Evolutionary conservation across 2,888 invertebrate species (phyloP), one percentile per base, ranked within the genome.

Genomic region (Cyrtodaria siliqua): DNA sequence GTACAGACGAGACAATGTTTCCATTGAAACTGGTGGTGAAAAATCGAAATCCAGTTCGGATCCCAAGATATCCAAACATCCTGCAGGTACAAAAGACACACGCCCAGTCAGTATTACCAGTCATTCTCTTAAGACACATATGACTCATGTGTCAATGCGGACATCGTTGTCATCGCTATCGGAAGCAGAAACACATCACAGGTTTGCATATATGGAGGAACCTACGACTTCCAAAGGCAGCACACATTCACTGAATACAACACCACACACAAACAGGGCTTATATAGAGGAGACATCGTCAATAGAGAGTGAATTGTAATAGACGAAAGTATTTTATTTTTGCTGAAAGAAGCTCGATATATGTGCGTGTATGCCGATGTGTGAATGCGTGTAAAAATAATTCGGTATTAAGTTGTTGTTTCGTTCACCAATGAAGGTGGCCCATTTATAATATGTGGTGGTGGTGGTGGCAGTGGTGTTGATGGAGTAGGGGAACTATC

Each of bases 121-220:
- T 18, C 44, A 20, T 20, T 44, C 44, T 44, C 4, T 8, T 8
- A 4, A 4, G 12, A 9, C 44, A 3, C 4, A 44, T 16, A 44
- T 44, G 44, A 6, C 44, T 9, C 42, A 57, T 6, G 67, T 40
- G 18, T 42, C 69, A 6, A 33, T 66, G 18, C 52, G 60, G 12
- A 77, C 77, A 8, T 78, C 78, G 16, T 47, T 55, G 4, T 61
- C 72, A 40, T 73, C 78, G 16, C 44, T 78, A 27, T 44, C 68
- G 24, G 78, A 78, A 33, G 60, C 64, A 2, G 78, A 78, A 50
- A 78, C 78, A 2, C 73, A 49, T 61, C 56, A 50, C 44, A 78
- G 69, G 53, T 78, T 68, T 49, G 78, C 68, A 0, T 72, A 59
- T 26, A 24, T 33, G 44, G 78, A 73, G 26, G 67, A 67, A 4